These are phyloP conservation scores for Microctenopoma stevenorrisi DNA, from an alignment of 2,797 vertebrate species.

Conservation along the genomic window DNA sequence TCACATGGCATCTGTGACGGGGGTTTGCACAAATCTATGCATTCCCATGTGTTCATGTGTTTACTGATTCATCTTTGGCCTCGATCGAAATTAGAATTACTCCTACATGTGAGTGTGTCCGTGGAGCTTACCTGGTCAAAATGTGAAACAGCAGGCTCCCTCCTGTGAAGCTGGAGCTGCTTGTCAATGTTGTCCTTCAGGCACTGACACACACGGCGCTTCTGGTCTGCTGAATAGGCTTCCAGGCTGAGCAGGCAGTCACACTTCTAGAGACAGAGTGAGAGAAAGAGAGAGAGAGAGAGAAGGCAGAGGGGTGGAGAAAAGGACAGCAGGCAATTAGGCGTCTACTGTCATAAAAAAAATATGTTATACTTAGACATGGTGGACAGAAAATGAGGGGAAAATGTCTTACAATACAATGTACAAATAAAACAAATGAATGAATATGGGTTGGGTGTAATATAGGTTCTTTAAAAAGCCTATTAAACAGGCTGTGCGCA, in stretches of 20 bases:
- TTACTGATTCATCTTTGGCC: slow-evolving; percentile 32
- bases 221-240: slow-evolving; percentile 94
- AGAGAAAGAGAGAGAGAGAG: slow-evolving; percentile 22
- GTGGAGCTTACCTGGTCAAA: slow-evolving; percentile 79
- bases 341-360: slow-evolving; percentile 48
- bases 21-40: slow-evolving; percentile 61
- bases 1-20: slow-evolving; percentile 59
- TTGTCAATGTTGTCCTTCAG: slow-evolving; percentile 94
- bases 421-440: slow-evolving; percentile 8
- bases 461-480: background rate
- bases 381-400: background rate
- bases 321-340: slow-evolving; percentile 62
- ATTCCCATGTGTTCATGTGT: slow-evolving; percentile 62
- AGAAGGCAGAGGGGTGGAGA: slow-evolving; percentile 35
- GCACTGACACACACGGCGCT: slow-evolving; percentile 95
- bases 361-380: slow-evolving; percentile 17
- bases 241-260: slow-evolving; percentile 97
- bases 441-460: background rate
- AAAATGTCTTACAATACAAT: slow-evolving; percentile 5
- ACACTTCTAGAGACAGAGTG: slow-evolving; percentile 86
- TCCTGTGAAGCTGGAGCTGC: slow-evolving; percentile 87
- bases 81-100: slow-evolving; percentile 17
- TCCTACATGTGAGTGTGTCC: slow-evolving; percentile 16
- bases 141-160: slow-evolving; percentile 69
- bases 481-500: too few relatives aligned